Evolutionary conservation across 2,113 vertebrate genomes (phyloP), one percentile per base, ranked within the genome.

Genomic region (Meriones unguiculatus): DNA sequence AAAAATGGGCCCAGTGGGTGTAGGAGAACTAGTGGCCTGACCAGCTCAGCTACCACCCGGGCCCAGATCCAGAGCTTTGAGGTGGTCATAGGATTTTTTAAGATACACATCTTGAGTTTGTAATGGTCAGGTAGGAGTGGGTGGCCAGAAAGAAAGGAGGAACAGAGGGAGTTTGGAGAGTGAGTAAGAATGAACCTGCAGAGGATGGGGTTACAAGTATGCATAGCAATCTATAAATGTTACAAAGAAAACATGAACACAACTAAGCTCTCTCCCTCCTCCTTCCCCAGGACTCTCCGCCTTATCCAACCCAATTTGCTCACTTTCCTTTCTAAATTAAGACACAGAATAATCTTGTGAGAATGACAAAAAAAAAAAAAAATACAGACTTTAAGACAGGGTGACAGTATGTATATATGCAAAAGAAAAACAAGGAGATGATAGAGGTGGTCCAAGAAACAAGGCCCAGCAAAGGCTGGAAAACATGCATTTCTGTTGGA

Each of bases 361-460:
- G 24, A 93, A 84, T 59, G 69, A 92, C 38, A 46, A 46, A 46
- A 46, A 46, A 46, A 46, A 46, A 46, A 46, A 57, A 75, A 95
- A 50, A 81, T 25, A 65, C 4, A 64, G 14, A 92, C 25, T 70
- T 77, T 81, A 87, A 15, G 54, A 67, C 6, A 4, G 35, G 24
- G 30, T 11, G 2, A 87, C 20, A 89, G 9, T 62, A 69, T 4
- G 22, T 41, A 91, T 4, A 62, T 7, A 86, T 25, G 38, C 82
- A 95, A 88, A 86, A 78, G 32, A 13, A 88, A 91, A 93, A 52
- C 22, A 88, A 90, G 32, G 35, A 38, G 65, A 85, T 73, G 30
- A 12, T 81, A 64, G 17, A 92, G 50, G 70, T 50, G 2, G 54
- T 4, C 59, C 25, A 32, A 64, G 22, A 2, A 50, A n/a, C 54